Base-by-base conservation (phyloP, 1,140 invertebrate species). In the Drosophila sp. region DNA sequence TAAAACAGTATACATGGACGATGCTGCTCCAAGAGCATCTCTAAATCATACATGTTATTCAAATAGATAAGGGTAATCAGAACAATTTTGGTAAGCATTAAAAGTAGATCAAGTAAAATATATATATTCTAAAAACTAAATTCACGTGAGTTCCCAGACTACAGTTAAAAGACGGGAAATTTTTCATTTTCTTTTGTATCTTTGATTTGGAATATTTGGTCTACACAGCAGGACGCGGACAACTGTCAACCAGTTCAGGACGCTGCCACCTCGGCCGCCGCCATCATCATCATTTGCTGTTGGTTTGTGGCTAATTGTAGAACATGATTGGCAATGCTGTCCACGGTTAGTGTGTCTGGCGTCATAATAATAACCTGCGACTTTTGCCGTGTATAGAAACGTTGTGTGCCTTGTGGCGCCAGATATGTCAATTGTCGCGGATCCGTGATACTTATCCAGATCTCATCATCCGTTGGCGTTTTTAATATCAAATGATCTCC, bases 311-410 rank as follows among this genome's bases (percentile, higher is more conserved):
- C 90, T 61, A 91, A 27, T 48, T 89, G 80, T 16, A 91, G 56
- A 56, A 91, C 50, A 63, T 89, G 74, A 72, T 90, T 91, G 13
- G 90, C 69, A 32, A 91, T 82, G 48, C 78, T 90, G 36, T 91
- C 80, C 4, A 91, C 80, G 4, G 58, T 75, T 2, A 91, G 63
- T 0, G 51, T 75, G 5, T 74, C 36, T 5, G 62, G 57, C 0
- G 74, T 62, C 27, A 91, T 14, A n/a, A 77, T 78, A 9, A 91
- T 81, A 36, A 91, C 59, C 56, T 91, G 89, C 0, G 76, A 65
- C 56, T 75, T 78, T 14, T 86, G 72, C 0, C 84, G 80, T 4
- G 71, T 67, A 43, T 91, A 91, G 14, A 79, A 91, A 4, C 90
- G 84, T 32, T 76, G 76, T 8, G 43, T 75, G 6, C 48, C 8